phyloP scores from a whole-genome alignment of 2,888 invertebrate genomes.

The Galerucella pusilla region DNA sequence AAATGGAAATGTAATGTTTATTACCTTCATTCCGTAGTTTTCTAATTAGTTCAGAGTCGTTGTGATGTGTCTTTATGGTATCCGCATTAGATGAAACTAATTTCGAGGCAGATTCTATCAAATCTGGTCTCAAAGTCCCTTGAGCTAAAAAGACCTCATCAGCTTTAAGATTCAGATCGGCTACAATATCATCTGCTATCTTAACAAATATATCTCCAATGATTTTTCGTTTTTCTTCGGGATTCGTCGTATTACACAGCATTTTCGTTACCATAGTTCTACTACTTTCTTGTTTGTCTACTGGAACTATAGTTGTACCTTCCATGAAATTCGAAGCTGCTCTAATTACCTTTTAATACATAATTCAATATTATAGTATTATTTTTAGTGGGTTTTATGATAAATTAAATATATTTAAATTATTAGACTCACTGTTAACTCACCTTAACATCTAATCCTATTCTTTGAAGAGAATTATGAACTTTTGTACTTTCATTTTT shows the following conservation, averaged over 20 bases:
- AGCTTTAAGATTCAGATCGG: slow-evolving; percentile 87
- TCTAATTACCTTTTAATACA: slow-evolving; percentile 64
- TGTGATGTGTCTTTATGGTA: slow-evolving; percentile 99
- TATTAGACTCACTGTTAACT: background rate
- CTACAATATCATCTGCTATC: slow-evolving; percentile 90
- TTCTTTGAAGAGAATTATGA: slow-evolving; percentile 54
- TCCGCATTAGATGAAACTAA: slow-evolving; percentile 88
- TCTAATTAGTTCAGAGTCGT: slow-evolving; percentile 95
- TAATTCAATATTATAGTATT: background rate
- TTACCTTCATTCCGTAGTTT: slow-evolving; percentile 72
- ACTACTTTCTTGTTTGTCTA: slow-evolving; percentile 58
- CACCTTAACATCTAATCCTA: slow-evolving; percentile 68
- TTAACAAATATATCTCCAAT: slow-evolving; percentile 99
- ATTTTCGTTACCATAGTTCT: slow-evolving; percentile 80
- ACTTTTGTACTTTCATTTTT: slow-evolving; percentile 85
- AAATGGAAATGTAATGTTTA: too few relatives aligned
- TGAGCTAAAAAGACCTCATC: slow-evolving; percentile 94
- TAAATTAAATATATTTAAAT: background rate
- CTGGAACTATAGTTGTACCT: slow-evolving; percentile 83
- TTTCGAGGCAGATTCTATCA: slow-evolving; percentile 96
- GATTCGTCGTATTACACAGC: slow-evolving; percentile 87
- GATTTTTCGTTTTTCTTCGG: slow-evolving; percentile 98
- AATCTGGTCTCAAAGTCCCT: slow-evolving; percentile 96
- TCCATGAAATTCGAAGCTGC: slow-evolving; percentile 79
- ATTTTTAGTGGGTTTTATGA: too few relatives aligned